Evolutionary conservation across 1,140 invertebrate species (phyloP).

Genomic region (Drosophila lowei): DNA sequence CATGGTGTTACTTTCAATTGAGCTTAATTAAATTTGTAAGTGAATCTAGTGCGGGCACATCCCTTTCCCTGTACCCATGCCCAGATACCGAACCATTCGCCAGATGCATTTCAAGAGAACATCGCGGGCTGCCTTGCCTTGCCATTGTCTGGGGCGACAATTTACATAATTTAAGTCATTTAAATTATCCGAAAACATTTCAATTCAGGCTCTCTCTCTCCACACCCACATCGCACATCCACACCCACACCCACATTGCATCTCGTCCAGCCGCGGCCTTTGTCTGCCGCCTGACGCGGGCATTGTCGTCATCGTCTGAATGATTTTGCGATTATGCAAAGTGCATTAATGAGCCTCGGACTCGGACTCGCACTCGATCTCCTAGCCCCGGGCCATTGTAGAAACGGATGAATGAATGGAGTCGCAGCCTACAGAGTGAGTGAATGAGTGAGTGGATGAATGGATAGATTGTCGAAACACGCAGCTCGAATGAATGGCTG

Average conservation of each 20-base stretch:
- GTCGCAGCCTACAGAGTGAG: constrained; percentile 9
- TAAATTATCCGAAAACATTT: constrained; percentile 82
- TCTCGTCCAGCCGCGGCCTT: constrained; percentile 17
- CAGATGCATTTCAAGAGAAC: constrained; percentile 19
- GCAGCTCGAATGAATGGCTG: constrained; percentile 47
- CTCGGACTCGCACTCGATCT: constrained; percentile 5
- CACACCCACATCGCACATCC: constrained; percentile 33
- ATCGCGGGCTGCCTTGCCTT: background rate
- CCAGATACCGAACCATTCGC: too few species aligned
- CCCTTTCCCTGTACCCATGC: too few species aligned
- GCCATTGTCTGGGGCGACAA: constrained; percentile 77
- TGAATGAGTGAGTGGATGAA: constrained; percentile 13
- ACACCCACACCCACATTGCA: constrained; percentile 32
- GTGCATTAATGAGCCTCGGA: constrained; percentile 77
- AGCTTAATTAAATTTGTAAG: constrained; percentile 83
- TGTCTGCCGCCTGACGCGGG: constrained; percentile 25
- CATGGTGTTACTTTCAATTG: constrained; percentile 82
- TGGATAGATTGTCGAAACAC: constrained; percentile 45
- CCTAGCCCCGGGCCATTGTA: constrained; percentile 43
- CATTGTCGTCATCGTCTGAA: constrained; percentile 57
- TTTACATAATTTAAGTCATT: constrained; percentile 83
- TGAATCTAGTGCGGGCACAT: constrained; percentile 79
- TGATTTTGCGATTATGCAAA: constrained; percentile 80
- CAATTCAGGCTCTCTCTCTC: constrained; percentile 56
- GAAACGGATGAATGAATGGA: constrained; percentile 42